Percentiles rank a stretch among this genome's conserved stretches.
Conservation (phyloP, 2,888 invertebrate species). For the Actias luna region DNA sequence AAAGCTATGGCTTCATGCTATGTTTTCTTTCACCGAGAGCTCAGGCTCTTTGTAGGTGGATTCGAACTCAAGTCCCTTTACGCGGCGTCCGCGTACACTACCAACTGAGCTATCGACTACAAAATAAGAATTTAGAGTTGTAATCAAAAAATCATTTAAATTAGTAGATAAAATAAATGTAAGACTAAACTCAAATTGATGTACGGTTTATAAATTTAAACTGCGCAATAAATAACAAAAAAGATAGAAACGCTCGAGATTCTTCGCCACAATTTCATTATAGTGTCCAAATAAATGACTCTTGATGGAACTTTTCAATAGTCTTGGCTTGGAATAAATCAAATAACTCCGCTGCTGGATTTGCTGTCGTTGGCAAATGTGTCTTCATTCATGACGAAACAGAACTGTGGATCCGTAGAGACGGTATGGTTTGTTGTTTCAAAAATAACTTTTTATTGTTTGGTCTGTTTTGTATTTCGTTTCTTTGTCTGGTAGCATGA, state of each 20-base stretch:
- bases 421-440: constrained; percentile 23
- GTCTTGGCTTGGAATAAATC: constrained; percentile 69
- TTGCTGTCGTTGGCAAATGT: constrained; percentile 76
- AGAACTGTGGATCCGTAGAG: constrained; percentile 53
- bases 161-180: background rate
- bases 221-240: constrained; percentile 38
- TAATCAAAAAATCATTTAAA: background rate
- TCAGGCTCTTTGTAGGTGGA: no score
- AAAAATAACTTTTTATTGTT: constrained; percentile 9
- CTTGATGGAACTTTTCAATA: constrained; percentile 69
- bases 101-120: no score
- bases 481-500: constrained; percentile 1
- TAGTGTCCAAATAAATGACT: constrained; percentile 56
- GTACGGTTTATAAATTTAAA: constrained; percentile 6
- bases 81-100: no score
- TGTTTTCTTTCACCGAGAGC: no score
- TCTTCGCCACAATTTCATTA: constrained; percentile 50
- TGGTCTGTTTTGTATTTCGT: constrained; percentile 6
- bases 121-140: background rate
- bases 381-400: constrained; percentile 76
- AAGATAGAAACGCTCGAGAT: constrained; percentile 36
- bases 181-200: background rate
- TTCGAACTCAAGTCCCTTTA: no score
- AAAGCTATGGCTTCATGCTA: background rate
- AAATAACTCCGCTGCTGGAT: constrained; percentile 67